A percentile compares a stretch with the other conserved stretches of the same genome.
phyloP scores from a whole-genome alignment of 1,140 invertebrate species.

The Maniola jurtina region DNA sequence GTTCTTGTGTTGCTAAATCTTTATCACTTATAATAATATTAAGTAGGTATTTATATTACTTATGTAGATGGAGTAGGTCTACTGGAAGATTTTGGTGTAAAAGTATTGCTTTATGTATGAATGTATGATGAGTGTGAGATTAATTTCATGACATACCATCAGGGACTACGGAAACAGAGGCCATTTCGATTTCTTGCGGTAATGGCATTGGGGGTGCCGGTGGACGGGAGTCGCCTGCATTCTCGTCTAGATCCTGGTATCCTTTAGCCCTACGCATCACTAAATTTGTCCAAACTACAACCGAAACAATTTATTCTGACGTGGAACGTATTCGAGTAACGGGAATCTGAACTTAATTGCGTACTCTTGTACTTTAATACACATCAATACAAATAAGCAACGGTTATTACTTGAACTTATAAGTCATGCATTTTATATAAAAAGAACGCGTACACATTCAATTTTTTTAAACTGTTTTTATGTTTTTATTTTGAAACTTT shows the following conservation, averaged over 20 bases:
- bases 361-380: not conserved
- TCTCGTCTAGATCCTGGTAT: constrained; percentile 76
- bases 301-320: constrained; percentile 40
- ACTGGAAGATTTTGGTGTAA: no score
- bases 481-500: no score
- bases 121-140: not conserved
- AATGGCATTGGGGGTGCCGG: constrained; percentile 60
- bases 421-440: not conserved
- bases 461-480: not conserved
- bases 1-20: no score
- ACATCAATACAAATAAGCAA: not conserved
- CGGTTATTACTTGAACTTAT: not conserved
- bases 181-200: constrained; percentile 86
- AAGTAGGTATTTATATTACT: no score
- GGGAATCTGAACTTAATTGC: constrained; percentile 34
- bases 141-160: constrained; percentile 81
- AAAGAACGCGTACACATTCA: not conserved
- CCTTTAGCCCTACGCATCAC: constrained; percentile 70
- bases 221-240: constrained; percentile 46
- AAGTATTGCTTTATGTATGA: not conserved
- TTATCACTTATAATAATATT: no score
- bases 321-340: constrained; percentile 54
- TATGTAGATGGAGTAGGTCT: no score
- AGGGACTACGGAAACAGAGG: constrained; percentile 88
- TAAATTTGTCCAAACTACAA: constrained; percentile 1